A percentile compares a stretch with the other conserved stretches of the same genome.
phyloP scores from a whole-genome alignment of 2,888 invertebrate genomes.

The Labia minor region DNA sequence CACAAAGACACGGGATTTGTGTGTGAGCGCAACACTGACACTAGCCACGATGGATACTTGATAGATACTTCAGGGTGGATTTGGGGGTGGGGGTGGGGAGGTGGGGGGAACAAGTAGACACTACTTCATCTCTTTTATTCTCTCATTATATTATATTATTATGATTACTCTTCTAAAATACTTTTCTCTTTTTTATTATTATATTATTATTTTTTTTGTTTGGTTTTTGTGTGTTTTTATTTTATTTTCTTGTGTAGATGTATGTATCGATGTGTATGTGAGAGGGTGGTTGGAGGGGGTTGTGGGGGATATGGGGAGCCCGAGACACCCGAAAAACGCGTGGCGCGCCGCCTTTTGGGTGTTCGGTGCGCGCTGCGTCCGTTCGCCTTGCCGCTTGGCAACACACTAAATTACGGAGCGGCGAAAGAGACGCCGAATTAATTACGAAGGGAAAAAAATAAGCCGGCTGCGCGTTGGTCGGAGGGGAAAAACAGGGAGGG shows the following conservation, averaged over 20 bases:
- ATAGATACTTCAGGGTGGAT: too few relatives aligned
- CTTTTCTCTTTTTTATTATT: too few relatives aligned
- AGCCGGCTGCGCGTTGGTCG: not conserved
- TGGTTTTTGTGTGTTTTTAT: too few relatives aligned
- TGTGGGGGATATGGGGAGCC: too few relatives aligned
- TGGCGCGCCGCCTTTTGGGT: not conserved
- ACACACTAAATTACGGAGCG: constrained; percentile 8
- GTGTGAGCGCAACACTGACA: not conserved
- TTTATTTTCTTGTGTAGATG: too few relatives aligned
- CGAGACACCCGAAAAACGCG: constrained; percentile 3
- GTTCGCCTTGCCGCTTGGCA: not conserved
- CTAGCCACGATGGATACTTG: not conserved
- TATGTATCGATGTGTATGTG: too few relatives aligned
- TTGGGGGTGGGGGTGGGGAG: too few relatives aligned
- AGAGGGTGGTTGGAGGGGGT: too few relatives aligned
- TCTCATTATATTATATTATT: too few relatives aligned
- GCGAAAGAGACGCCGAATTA: constrained; percentile 8
- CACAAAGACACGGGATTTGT: not conserved
- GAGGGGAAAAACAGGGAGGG: not conserved
- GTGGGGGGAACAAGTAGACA: not conserved
- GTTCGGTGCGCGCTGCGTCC: not conserved
- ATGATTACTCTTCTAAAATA: too few relatives aligned
- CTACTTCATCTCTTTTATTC: not conserved
- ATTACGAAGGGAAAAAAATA: not conserved
- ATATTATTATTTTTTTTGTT: too few relatives aligned